phyloP scores from a whole-genome alignment of 2,797 vertebrate species.

The Manis crassicaudata region DNA sequence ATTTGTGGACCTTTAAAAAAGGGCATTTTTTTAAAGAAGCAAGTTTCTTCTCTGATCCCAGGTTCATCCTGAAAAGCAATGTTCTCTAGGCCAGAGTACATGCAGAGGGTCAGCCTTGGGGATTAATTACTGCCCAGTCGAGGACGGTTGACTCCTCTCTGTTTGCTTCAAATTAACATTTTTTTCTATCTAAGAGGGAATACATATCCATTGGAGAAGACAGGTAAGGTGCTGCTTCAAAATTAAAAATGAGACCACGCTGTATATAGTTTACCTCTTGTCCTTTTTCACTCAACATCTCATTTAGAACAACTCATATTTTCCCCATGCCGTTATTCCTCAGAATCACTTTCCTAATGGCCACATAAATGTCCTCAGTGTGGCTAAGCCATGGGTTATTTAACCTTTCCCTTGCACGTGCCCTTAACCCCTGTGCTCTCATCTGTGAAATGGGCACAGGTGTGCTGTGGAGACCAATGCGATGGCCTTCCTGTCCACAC shows the following conservation, averaged over 20 bases:
- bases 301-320: not conserved
- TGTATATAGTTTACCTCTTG: rapidly evolving
- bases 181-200: not conserved
- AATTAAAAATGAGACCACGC: not conserved
- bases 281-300: not conserved
- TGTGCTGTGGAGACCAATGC: no score
- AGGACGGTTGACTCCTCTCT: not conserved
- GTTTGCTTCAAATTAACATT: not conserved
- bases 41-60: not conserved
- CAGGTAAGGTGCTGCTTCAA: not conserved
- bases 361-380: rapidly evolving
- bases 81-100: not conserved
- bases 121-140: not conserved
- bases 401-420: not conserved
- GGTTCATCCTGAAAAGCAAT: not conserved
- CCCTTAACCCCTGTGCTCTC: not conserved
- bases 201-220: rapidly evolving
- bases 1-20: not conserved
- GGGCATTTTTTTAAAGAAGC: not conserved
- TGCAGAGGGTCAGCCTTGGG: rapidly evolving
- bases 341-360: not conserved
- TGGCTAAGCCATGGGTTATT: not conserved
- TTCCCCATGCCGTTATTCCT: not conserved
- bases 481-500: not conserved
- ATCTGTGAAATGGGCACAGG: not conserved